These are phyloP conservation scores for Sebastes dallii DNA, from an alignment of 2,797 vertebrate species.

Conservation along the genomic window DNA sequence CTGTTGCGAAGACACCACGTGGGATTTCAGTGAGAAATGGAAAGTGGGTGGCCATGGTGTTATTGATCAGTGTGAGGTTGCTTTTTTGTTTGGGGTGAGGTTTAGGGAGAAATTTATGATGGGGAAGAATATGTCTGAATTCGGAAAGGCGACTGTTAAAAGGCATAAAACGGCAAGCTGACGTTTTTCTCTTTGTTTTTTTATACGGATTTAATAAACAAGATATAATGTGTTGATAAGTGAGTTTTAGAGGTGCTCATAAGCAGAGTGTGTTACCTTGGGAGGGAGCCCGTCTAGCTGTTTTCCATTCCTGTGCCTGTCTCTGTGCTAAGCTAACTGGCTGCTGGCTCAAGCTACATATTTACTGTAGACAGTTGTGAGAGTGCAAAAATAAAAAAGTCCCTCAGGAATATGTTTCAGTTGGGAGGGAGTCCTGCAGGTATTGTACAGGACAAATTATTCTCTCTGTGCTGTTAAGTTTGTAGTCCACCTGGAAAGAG, in stretches of 20 bases:
- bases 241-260: background rate
- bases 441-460: too few relatives aligned
- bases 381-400: background rate
- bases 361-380: too few relatives aligned
- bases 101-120: too few relatives aligned
- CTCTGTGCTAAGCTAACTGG: background rate
- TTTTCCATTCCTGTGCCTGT: background rate
- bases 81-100: too few relatives aligned
- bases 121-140: too few relatives aligned
- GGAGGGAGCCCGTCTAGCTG: background rate
- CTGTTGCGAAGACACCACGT: accelerated
- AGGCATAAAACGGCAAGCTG: background rate
- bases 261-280: background rate
- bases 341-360: background rate
- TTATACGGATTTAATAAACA: background rate
- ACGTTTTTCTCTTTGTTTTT: background rate
- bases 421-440: background rate
- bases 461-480: background rate
- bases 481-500: background rate
- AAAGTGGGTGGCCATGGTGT: too few relatives aligned
- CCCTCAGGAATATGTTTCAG: background rate
- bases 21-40: too few relatives aligned
- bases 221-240: too few relatives aligned
- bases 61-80: too few relatives aligned
- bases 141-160: too few relatives aligned